Conservation (phyloP, 2,113 vertebrate genomes). For the Actenoides lindsayi region DNA sequence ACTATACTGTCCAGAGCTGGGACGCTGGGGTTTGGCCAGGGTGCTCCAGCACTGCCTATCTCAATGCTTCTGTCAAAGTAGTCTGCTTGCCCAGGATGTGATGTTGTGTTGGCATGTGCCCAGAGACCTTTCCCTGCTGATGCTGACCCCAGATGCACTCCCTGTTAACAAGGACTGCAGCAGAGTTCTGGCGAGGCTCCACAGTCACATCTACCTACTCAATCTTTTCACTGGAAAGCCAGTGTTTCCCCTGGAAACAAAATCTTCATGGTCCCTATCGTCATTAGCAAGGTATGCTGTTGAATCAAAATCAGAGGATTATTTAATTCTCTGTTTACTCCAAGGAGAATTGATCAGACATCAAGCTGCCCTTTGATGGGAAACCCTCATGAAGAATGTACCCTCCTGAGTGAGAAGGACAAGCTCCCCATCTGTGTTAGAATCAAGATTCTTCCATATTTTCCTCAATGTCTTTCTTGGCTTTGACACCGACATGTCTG, state of each 20-base stretch:
- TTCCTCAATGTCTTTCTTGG: not conserved
- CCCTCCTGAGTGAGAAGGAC: not conserved
- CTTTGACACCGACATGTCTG: not conserved
- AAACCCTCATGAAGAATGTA: not conserved
- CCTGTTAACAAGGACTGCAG: not conserved
- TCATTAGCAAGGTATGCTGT: not conserved
- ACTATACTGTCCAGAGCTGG: not conserved
- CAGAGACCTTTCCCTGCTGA: not conserved
- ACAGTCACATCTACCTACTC: not conserved
- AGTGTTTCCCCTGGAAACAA: not conserved
- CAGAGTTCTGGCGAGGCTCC: not conserved
- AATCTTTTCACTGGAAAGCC: not conserved
- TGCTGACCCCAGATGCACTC: not conserved
- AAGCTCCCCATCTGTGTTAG: not conserved
- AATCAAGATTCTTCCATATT: not conserved
- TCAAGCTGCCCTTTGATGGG: not conserved
- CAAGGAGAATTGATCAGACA: not conserved
- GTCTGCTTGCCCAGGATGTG: not conserved
- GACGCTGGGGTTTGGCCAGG: fast-evolving
- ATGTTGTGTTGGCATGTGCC: not conserved
- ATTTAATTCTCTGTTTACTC: not conserved
- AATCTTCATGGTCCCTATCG: not conserved
- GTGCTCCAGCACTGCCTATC: not conserved
- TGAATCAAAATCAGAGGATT: not conserved
- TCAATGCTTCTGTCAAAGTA: not conserved